Evolutionary conservation across 2,888 invertebrate genomes (phyloP).

Genomic region (Leptinotarsa peninsularis): DNA sequence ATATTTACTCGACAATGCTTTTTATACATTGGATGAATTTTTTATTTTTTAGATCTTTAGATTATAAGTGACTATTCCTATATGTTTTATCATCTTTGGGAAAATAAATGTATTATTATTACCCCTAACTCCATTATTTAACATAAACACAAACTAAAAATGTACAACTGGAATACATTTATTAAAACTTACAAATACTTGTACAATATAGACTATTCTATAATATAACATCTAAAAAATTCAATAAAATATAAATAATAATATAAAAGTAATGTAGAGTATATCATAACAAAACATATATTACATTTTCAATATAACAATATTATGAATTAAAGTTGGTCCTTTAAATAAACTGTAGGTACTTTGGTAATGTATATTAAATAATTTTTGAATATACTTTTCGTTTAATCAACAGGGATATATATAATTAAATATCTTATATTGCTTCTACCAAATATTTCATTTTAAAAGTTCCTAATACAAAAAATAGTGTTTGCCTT

Average conservation of each 20-base stretch:
- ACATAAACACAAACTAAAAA: background rate
- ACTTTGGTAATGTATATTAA: constrained; percentile 49
- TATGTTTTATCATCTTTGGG: no score
- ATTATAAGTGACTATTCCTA: no score
- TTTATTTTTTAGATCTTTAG: no score
- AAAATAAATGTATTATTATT: no score
- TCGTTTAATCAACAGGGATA: constrained; percentile 23
- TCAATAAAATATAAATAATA: constrained; percentile 50
- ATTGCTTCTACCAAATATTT: constrained; percentile 8
- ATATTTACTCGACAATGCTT: no score
- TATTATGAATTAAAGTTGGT: constrained; percentile 52
- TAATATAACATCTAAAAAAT: constrained; percentile 44
- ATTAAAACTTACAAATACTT: constrained; percentile 57
- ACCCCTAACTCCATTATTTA: no score
- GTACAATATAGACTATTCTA: constrained; percentile 42
- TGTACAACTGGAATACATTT: constrained; percentile 52
- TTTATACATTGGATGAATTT: no score
- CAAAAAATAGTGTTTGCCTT: background rate
- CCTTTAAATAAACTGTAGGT: constrained; percentile 56
- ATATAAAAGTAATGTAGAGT: constrained; percentile 49
- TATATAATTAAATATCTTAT: constrained; percentile 28
- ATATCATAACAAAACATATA: constrained; percentile 48
- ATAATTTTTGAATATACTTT: constrained; percentile 38
- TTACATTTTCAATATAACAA: constrained; percentile 43
- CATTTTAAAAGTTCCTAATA: background rate